Evolutionary conservation across 2,888 invertebrate species (phyloP).

Genomic region (Drosophila subquinaria): DNA sequence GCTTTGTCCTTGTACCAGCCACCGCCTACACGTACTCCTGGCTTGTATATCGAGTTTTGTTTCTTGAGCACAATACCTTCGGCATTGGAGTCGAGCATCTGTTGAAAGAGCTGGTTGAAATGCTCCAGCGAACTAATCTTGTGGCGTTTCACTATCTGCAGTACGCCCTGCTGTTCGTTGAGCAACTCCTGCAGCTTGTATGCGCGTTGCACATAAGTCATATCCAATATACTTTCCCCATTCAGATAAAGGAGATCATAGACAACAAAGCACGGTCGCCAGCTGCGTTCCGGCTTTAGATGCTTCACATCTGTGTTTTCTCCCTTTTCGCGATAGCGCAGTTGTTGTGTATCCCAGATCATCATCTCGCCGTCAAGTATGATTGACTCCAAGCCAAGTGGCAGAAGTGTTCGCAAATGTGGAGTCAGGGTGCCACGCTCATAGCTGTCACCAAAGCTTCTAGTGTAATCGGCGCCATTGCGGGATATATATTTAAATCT

Average conservation of each 20-base stretch:
- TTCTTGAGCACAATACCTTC: conserved; percentile 97
- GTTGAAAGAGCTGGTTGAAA: conserved; percentile 91
- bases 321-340: conserved; percentile 90
- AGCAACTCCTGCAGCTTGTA: conserved; percentile 88
- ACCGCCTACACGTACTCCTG: conserved; percentile 91
- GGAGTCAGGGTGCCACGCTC: conserved; percentile 90
- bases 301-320: conserved; percentile 95
- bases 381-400: conserved; percentile 88
- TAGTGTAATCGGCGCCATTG: conserved; percentile 90
- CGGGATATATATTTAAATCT: conserved; percentile 94
- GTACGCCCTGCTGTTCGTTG: conserved; percentile 88
- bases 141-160: conserved; percentile 88
- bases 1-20: conserved; percentile 97
- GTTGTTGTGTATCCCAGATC: conserved; percentile 91
- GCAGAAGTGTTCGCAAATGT: conserved; percentile 89
- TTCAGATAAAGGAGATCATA: conserved; percentile 95
- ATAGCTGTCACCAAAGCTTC: conserved; percentile 88
- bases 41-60: conserved; percentile 91
- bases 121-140: conserved; percentile 87
- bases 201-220: conserved; percentile 89
- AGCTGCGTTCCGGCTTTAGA: conserved; percentile 88
- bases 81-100: conserved; percentile 92
- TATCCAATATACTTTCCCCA: conserved; percentile 89
- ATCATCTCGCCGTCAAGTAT: conserved; percentile 98
- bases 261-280: conserved; percentile 93